Conservation (phyloP, 2,113 vertebrate species). For the Trogon melanurus region DNA sequence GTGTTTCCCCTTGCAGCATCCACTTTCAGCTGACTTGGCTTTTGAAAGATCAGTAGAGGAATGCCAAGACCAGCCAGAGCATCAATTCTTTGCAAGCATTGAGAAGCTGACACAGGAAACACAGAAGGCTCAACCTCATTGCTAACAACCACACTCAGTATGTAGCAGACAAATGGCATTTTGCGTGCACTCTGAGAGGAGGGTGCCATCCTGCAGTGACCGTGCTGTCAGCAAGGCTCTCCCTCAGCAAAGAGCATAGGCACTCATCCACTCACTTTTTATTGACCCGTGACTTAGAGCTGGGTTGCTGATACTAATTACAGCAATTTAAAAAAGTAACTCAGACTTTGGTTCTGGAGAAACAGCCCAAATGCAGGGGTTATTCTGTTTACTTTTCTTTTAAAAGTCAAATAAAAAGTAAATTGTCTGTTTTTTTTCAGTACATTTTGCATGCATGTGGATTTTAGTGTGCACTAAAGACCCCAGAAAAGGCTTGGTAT, state of each 20-base stretch:
- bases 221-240: accelerated
- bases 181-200: accelerated
- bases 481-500: neutral
- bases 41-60: neutral
- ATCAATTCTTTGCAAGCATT: neutral
- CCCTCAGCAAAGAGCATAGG: neutral
- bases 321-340: neutral
- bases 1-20: neutral
- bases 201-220: accelerated
- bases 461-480: neutral
- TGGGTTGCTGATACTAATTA: neutral
- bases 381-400: neutral
- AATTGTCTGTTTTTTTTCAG: neutral
- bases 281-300: neutral
- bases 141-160: neutral
- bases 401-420: neutral
- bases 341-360: neutral
- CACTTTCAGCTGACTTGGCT: neutral
- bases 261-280: neutral
- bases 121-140: neutral
- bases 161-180: neutral
- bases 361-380: neutral
- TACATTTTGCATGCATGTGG: neutral
- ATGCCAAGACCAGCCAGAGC: neutral
- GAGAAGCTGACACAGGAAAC: neutral